Conservation (phyloP, 23 tunicate genomes). For the Oikopleura dioica region DNA sequence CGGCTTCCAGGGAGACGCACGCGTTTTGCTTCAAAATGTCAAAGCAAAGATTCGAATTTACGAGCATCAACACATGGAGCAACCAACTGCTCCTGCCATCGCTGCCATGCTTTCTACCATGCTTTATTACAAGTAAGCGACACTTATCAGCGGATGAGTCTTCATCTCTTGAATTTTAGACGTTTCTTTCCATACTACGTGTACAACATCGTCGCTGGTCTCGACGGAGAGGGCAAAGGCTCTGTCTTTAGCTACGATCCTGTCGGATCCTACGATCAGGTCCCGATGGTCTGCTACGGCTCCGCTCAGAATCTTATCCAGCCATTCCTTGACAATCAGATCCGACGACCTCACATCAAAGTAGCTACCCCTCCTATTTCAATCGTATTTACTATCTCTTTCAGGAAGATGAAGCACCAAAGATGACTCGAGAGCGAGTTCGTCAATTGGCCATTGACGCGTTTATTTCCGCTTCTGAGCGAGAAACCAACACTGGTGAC, state of each 20-base stretch:
- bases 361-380: not conserved
- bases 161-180: not conserved
- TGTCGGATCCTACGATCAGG: slow-evolving; percentile 82
- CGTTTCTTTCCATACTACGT: slow-evolving; percentile 91
- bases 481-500: slow-evolving; percentile 95
- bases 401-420: slow-evolving; percentile 21
- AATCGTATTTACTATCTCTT: slow-evolving; percentile 20
- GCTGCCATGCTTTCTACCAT: slow-evolving; percentile 89
- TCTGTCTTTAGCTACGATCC: slow-evolving; percentile 91
- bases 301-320: slow-evolving; percentile 72
- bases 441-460: slow-evolving; percentile 62
- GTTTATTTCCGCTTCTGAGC: slow-evolving; percentile 81
- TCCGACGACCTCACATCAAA: slow-evolving; percentile 17
- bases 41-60: slow-evolving; percentile 45
- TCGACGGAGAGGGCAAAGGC: slow-evolving; percentile 78
- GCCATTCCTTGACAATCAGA: slow-evolving; percentile 77
- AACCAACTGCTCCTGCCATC: slow-evolving; percentile 50
- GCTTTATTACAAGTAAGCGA: slow-evolving; percentile 35
- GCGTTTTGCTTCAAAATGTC: slow-evolving; percentile 42
- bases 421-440: slow-evolving; percentile 37
- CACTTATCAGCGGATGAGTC: not conserved
- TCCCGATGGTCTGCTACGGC: slow-evolving; percentile 49
- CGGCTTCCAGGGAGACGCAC: slow-evolving; percentile 82
- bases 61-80: slow-evolving; percentile 64
- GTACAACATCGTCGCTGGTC: slow-evolving; percentile 73